Evolutionary conservation across 2,888 invertebrate genomes (phyloP).

Genomic region (Acanthococcus lagerstroemiae): DNA sequence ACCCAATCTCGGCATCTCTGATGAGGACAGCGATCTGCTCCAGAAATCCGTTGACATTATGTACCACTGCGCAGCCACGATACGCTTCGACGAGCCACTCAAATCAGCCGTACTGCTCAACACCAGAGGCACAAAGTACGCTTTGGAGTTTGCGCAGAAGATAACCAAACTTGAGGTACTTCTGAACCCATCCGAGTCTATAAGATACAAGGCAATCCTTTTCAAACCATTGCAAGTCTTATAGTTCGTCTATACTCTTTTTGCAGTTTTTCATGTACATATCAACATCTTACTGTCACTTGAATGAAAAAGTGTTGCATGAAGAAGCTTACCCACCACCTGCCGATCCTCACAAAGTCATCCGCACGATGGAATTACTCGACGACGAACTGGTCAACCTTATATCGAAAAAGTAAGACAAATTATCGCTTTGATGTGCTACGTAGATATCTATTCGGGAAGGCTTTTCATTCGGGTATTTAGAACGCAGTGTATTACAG

Average conservation of each 20-base stretch:
- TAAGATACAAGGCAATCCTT: no score
- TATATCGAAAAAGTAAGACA: conserved; percentile 55
- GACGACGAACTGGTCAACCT: conserved; percentile 52
- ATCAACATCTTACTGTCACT: conserved; percentile 86
- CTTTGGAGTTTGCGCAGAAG: conserved; percentile 68
- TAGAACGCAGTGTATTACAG: no score
- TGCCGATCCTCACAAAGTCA: conserved; percentile 45
- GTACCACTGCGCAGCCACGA: conserved; percentile 67
- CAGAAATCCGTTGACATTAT: conserved; percentile 65
- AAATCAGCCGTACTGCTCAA: conserved; percentile 84
- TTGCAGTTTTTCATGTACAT: conserved; percentile 65
- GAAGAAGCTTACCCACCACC: conserved; percentile 68
- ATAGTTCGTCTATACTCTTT: no score
- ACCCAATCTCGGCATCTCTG: conserved; percentile 58
- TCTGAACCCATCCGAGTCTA: not conserved
- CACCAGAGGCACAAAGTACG: conserved; percentile 77
- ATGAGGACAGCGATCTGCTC: conserved; percentile 53
- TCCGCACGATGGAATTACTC: conserved; percentile 56
- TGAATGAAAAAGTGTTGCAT: conserved; percentile 63
- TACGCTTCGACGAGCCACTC: conserved; percentile 79
- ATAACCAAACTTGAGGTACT: conserved; percentile 62
- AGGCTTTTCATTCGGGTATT: no score
- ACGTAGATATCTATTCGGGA: no score
- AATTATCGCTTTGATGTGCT: no score
- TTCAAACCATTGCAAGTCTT: no score